A percentile compares a stretch with the other conserved stretches of the same genome.
Evolutionary conservation across 2,797 vertebrate species (phyloP).

Genomic region (Alouatta caraya): DNA sequence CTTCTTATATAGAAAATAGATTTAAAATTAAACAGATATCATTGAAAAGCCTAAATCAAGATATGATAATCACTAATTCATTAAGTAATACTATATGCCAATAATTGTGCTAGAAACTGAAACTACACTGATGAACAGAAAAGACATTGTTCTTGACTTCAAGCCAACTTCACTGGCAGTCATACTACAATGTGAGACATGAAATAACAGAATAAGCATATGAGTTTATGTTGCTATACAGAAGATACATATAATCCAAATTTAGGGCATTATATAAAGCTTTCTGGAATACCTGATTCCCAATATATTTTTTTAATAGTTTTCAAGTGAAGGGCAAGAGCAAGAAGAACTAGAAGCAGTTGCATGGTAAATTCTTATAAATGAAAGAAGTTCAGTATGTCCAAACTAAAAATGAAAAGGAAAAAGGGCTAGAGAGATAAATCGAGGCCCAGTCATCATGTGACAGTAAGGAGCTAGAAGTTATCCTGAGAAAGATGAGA

Average conservation of each 20-base stretch:
- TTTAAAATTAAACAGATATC: not conserved
- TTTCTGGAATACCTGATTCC: not conserved
- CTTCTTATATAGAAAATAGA: not conserved
- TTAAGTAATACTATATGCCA: not conserved
- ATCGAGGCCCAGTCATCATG: not conserved
- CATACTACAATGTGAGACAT: not conserved
- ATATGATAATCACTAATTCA: not conserved
- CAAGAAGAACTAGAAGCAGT: not conserved
- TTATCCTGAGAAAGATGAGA: not conserved
- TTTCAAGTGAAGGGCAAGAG: not conserved
- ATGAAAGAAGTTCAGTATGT: not conserved
- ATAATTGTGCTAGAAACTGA: not conserved
- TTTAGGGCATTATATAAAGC: not conserved
- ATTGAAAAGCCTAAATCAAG: not conserved
- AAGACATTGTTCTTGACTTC: not conserved
- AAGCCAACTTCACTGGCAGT: not conserved
- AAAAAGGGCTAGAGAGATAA: not conserved
- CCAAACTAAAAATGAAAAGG: not conserved
- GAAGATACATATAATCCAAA: not conserved
- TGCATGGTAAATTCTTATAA: not conserved
- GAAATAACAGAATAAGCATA: not conserved
- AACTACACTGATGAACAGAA: not conserved
- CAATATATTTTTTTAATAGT: not conserved
- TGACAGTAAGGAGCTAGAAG: not conserved
- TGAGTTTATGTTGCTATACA: not conserved